Evolutionary conservation across 2,113 vertebrate genomes (phyloP).

Genomic region (Mormyrus lacerda): DNA sequence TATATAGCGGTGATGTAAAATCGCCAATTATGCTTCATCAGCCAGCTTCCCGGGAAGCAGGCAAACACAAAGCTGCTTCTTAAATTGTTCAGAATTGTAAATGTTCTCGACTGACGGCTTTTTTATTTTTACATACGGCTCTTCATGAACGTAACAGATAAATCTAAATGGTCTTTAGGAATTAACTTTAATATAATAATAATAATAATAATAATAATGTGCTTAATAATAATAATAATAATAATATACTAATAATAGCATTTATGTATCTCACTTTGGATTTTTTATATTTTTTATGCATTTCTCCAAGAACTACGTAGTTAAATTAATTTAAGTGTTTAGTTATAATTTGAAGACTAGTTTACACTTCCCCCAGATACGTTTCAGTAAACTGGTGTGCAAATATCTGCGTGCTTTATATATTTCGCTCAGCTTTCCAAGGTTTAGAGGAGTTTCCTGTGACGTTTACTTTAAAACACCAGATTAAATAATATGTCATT

Average conservation of each 20-base stretch:
- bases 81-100: background rate
- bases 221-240: background rate
- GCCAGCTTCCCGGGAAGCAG: background rate
- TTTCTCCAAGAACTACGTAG: background rate
- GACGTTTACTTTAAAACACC: background rate
- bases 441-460: background rate
- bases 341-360: background rate
- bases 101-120: background rate
- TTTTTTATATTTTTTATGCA: background rate
- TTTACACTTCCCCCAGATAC: background rate
- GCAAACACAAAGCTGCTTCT: background rate
- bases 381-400: background rate
- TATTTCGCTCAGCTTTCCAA: background rate
- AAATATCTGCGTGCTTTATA: background rate
- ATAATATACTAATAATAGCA: background rate
- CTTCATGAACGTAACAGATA: background rate
- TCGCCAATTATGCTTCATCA: background rate
- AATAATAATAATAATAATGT: background rate
- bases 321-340: background rate
- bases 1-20: background rate
- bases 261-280: background rate
- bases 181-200: background rate
- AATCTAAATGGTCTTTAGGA: background rate
- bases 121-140: background rate
- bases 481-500: background rate